Evolutionary conservation across 2,113 vertebrate genomes (phyloP), one percentile per base, ranked within the genome.

Genomic region (Isichthys henryi): DNA sequence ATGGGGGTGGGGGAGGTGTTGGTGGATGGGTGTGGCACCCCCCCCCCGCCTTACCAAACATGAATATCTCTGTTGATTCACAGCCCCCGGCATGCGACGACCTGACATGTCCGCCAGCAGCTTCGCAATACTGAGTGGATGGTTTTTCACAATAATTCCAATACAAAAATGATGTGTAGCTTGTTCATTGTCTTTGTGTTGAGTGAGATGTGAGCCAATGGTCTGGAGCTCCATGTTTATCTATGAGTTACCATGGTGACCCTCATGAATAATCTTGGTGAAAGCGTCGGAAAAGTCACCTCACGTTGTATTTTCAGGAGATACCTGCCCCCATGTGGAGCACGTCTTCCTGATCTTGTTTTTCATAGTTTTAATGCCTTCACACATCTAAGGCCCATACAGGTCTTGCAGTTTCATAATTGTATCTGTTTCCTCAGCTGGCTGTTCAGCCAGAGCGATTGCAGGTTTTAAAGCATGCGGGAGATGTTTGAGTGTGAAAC

Each of bases 61-160:
- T 1, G 21, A 58, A 58, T 21, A 58, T 58, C 83, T 35, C 49
- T 27, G 53, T 56, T 21, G 10, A 92, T 87, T 91, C 91, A 91
- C 3, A 31, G 19, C 89, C 86, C 85, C 66, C 45, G 49, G 56
- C 43, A 66, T 53, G 17, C 5, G 45, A 66, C 53, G 15, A 35
- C 21, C 8, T 35, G 48, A n/a, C 46, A 49, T 27, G 49, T 58
- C 27, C n/a, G 45, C 2, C 66, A 74, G n/a, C 9, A 43, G 13
- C 17, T 77, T 39, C 35, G 11, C 35, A 77, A 15, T 15, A 77
- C 31, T 77, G 70, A 39, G 15, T 17, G 15, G 35, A 39, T 39
- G 27, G 15, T 77, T 17, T 35, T 77, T 77, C 35, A 19, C 13
- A 77, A 19, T 77, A 43, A 1, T 80, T 80, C 17, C 35, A 17